Conservation (phyloP, 2,888 invertebrate genomes). For the Cheilosia variabilis region DNA sequence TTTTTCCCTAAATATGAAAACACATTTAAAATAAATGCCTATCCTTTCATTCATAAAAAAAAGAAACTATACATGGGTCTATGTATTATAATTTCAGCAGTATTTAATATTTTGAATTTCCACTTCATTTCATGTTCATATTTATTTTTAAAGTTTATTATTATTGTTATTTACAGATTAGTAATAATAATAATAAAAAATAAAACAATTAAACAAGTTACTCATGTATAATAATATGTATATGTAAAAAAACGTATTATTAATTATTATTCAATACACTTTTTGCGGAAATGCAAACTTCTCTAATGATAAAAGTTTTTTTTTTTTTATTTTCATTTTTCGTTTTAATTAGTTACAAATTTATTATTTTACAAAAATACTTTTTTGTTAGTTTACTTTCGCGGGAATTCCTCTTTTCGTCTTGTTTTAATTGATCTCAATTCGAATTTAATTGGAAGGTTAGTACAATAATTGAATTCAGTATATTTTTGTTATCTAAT, state of each 20-base stretch:
- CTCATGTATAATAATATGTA: conserved; percentile 45
- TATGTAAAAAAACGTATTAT: conserved; percentile 49
- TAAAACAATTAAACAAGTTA: conserved; percentile 56
- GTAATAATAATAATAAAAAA: conserved; percentile 43
- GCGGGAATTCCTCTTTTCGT: conserved; percentile 21
- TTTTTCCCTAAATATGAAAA: conserved; percentile 67
- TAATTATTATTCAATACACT: conserved; percentile 56
- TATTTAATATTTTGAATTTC: conserved; percentile 38
- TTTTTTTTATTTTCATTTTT: conserved; percentile 6
- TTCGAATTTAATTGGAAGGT: conserved; percentile 62
- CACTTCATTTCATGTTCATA: conserved; percentile 8
- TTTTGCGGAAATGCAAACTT: conserved; percentile 55
- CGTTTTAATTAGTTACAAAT: conserved; percentile 56
- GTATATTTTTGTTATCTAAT: conserved; percentile 74
- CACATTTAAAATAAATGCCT: conserved; percentile 68
- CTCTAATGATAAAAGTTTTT: conserved; percentile 58
- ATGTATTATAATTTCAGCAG: conserved; percentile 50
- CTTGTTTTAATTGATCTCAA: conserved; percentile 67
- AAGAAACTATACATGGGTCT: conserved; percentile 19
- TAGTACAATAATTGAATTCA: conserved; percentile 66
- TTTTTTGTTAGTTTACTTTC: conserved; percentile 55
- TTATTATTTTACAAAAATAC: conserved; percentile 74
- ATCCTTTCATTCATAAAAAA: conserved; percentile 57
- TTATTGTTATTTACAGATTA: conserved; percentile 72
- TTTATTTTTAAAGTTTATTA: conserved; percentile 40